Percentiles rank a stretch among this genome's conserved stretches.
phyloP scores from a whole-genome alignment of 2,113 vertebrate species.

The Phalacrocorax carbo region DNA sequence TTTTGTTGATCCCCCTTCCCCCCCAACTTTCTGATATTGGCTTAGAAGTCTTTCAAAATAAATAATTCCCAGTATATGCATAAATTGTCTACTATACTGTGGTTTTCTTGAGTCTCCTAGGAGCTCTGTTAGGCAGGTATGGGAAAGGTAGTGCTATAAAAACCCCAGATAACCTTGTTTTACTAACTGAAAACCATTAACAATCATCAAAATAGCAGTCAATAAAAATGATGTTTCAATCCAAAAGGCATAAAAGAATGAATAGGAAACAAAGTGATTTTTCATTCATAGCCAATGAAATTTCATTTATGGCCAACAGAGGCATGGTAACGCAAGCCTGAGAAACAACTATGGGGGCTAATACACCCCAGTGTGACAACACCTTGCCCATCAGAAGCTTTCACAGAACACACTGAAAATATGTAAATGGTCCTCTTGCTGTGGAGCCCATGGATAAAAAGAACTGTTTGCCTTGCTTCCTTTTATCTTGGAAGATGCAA shows the following conservation, averaged over 20 bases:
- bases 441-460: background rate
- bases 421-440: background rate
- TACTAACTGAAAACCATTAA: background rate
- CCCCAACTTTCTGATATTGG: background rate
- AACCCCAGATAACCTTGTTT: background rate
- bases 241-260: background rate
- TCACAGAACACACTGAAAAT: background rate
- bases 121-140: background rate
- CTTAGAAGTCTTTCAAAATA: background rate
- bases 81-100: background rate
- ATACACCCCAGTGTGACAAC: fast-evolving
- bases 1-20: background rate
- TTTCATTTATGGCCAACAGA: background rate
- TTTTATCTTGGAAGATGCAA: background rate
- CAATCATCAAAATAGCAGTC: background rate
- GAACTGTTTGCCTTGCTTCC: background rate
- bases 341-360: background rate
- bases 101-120: background rate
- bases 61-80: background rate
- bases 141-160: background rate
- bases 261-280: background rate
- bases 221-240: background rate
- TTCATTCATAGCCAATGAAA: background rate
- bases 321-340: background rate
- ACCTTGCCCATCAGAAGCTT: background rate